A percentile compares a stretch with the other conserved stretches of the same genome.
phyloP scores from a whole-genome alignment of 2,113 vertebrate genomes.

The Apus apus region DNA sequence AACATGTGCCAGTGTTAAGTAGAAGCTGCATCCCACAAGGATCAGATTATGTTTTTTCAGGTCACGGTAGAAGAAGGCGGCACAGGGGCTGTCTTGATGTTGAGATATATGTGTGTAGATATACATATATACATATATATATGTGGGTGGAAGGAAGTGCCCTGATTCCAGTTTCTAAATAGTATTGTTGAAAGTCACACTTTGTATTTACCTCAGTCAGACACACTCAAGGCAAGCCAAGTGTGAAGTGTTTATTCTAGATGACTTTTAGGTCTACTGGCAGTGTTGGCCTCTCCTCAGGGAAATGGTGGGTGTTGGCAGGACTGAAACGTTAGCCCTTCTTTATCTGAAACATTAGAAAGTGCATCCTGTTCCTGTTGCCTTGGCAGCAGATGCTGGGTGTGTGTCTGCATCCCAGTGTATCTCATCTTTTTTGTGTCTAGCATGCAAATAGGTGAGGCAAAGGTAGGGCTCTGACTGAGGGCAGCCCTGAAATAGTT shows the following conservation, averaged over 20 bases:
- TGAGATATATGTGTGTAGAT: too few species aligned
- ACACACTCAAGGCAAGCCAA: neutral
- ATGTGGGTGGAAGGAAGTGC: neutral
- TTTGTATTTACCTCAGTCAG: neutral
- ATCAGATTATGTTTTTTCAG: neutral
- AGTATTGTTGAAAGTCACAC: neutral
- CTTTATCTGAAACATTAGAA: constrained; percentile 27
- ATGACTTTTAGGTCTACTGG: neutral
- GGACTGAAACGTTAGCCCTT: neutral
- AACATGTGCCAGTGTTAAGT: fast-evolving
- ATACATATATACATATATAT: too few species aligned
- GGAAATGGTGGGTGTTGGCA: neutral
- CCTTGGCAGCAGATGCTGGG: constrained; percentile 39
- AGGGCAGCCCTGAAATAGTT: neutral
- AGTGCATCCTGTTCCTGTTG: constrained; percentile 38
- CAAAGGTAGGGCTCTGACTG: neutral
- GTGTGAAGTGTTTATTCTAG: neutral
- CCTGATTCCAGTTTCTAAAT: neutral
- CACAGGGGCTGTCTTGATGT: fast-evolving
- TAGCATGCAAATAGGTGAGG: neutral
- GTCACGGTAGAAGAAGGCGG: neutral
- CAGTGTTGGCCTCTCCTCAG: neutral
- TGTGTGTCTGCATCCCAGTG: neutral
- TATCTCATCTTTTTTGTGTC: neutral
- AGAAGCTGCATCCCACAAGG: neutral